Base-by-base conservation (phyloP, 2,113 vertebrate genomes). In the Potamarius usumacintae region DNA sequence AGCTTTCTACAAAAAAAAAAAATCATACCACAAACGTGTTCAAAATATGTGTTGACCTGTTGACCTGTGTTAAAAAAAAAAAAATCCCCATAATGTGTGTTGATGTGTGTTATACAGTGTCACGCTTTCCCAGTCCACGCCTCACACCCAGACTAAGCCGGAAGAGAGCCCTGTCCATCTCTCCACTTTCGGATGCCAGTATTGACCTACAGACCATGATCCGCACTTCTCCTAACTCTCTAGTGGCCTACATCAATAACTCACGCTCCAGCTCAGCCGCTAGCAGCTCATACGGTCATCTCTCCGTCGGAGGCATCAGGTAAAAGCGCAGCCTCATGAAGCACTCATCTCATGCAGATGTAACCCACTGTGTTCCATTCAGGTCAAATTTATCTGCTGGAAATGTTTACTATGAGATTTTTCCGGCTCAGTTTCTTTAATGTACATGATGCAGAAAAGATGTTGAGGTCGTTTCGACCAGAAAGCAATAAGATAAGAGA, bases 201-300 rank as follows among this genome's bases (percentile, higher is more conserved):
- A 96, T 99, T 20, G 97, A 99, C 94, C 95, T 99, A 9, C 97
- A 98, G 93, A 96, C 97, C 0, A 97, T 99, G 97, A 98, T 99
- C 92, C 96, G 97, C 84, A 97, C 97, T 2, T 97, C 98, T 0
- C 97, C 97, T 74, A 98, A 96, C 93, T 98, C 97, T 0, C 94
- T 99, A 48, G 97, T 98, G 89, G 97, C 97, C 0, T 97, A 97
- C 89, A 98, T 99, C 94, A 98, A 98, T 95, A 98, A 96, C 91
- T 98, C 97, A 0, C 95, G 97, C 48, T 97, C 96, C 94, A 97
- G 97, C 90, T 97, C 97, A 0, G 96, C 97, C 0, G 96, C 97
- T 0, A 96, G 96, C 69, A 96, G 96, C 88, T 98, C 97, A 57
- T 99, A 99, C 0, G 97, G 97, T 0, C 98, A 99, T 92, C 95